Evolutionary conservation across 2,113 vertebrate species (phyloP).

Genomic region (Peromyscus californicus): DNA sequence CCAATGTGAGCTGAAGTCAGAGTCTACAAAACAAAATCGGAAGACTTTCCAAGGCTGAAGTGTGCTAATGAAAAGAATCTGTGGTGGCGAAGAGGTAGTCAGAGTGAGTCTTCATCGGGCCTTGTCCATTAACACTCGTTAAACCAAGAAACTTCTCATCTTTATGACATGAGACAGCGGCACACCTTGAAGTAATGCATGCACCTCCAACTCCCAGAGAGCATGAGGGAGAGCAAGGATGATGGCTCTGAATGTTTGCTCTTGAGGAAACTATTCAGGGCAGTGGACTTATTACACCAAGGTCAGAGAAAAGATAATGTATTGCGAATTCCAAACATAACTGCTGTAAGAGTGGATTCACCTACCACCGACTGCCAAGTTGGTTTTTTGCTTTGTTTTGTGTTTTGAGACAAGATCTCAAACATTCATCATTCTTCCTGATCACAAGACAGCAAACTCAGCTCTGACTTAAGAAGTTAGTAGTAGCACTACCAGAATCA

Average conservation of each 20-base stretch:
- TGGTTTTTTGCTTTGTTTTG: background rate
- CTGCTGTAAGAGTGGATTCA: background rate
- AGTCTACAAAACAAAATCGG: background rate
- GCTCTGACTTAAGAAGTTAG: background rate
- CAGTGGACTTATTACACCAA: background rate
- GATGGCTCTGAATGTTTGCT: background rate
- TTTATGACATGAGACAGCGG: background rate
- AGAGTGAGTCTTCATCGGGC: background rate
- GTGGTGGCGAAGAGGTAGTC: background rate
- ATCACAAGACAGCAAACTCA: background rate
- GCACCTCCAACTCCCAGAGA: background rate
- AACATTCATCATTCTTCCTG: background rate
- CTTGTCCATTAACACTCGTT: background rate
- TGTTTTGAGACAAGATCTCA: background rate
- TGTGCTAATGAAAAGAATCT: background rate
- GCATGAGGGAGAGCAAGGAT: accelerated
- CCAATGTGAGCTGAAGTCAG: background rate
- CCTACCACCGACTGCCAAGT: too few species aligned
- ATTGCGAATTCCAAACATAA: background rate
- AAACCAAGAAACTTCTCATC: background rate
- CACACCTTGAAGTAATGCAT: background rate
- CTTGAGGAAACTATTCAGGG: background rate
- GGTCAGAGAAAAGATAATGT: background rate
- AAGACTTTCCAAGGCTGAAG: background rate
- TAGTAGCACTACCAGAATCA: too few species aligned